Evolutionary conservation across 1,140 invertebrate genomes (phyloP), one percentile per base, ranked within the genome.

Genomic region (Paralvinella palmiformis): DNA sequence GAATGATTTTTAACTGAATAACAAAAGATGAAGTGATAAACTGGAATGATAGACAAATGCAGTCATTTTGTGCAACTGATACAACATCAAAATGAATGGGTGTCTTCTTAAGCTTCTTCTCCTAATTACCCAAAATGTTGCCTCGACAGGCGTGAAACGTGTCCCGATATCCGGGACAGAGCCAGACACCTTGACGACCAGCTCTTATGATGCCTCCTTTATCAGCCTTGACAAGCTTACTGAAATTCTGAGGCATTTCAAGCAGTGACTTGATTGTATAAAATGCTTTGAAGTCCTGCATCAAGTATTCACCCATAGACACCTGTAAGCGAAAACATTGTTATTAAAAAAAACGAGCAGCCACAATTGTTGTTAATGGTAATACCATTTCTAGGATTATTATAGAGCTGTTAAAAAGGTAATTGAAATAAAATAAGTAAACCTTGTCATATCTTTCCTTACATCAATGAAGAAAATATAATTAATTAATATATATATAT

Each of bases 281-380:
- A 33, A 79, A 55, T 13, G 72, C 68, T n/a, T 73, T 72, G 5
- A 66, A 37, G 64, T 78, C 76, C 59, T 79, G 73, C 59, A 81
- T 69, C 37, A 78, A 72, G 59, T 79, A 82, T 44, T 79, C 75
- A 71, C 75, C 80, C n/a, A 80, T 71, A 5, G 76, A 71, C 17
- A 82, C 75, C 80, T 80, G 57, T 7, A 64, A 63, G 61, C 59
- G 29, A 29, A 52, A 53, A 35, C 17, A 50, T 66, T n/a, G n/a
- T n/a, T n/a, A n/a, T n/a, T n/a, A n/a, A n/a, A n/a, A n/a, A n/a
- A n/a, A n/a, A n/a, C n/a, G n/a, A n/a, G n/a, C n/a, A n/a, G n/a
- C n/a, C n/a, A n/a, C n/a, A n/a, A n/a, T n/a, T n/a, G n/a, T n/a
- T n/a, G n/a, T n/a, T n/a, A n/a, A n/a, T n/a, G n/a, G n/a, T n/a